Percentiles rank a stretch among this genome's conserved stretches.
These are phyloP conservation scores for Cephus cinctus DNA, from an alignment of 1,140 invertebrate species.

Conservation along the genomic window DNA sequence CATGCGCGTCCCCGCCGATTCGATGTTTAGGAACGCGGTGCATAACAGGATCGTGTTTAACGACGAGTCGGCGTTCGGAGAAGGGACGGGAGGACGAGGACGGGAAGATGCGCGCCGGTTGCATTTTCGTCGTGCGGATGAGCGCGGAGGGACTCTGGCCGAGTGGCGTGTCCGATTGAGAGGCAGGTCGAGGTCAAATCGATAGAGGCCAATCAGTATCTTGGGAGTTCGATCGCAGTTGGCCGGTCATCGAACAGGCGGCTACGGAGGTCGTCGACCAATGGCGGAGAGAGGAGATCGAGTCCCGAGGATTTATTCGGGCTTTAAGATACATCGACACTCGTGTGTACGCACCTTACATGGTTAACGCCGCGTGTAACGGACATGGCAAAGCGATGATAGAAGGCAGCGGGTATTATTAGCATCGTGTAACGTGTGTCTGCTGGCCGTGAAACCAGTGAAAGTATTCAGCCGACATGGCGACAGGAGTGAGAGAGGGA, in stretches of 20 bases:
- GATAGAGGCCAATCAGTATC: no score
- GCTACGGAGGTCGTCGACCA: no score
- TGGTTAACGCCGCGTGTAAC: no score
- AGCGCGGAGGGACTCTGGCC: not conserved
- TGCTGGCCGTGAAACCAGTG: conserved; percentile 55
- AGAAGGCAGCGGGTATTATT: conserved; percentile 35
- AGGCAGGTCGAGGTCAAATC: conserved; percentile 1
- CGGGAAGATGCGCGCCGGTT: not conserved
- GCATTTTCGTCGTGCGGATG: conserved; percentile 2
- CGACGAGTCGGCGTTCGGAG: conserved; percentile 6
- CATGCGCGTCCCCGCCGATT: conserved; percentile 9
- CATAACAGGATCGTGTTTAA: no score
- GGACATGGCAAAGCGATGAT: no score
- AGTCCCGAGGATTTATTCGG: no score
- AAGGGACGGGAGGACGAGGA: not conserved
- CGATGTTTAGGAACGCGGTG: conserved; percentile 8
- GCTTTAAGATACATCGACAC: no score
- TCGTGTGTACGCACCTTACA: no score
- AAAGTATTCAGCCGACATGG: conserved; percentile 45
- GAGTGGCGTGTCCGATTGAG: not conserved
- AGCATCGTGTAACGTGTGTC: conserved; percentile 47
- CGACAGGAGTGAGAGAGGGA: not conserved
- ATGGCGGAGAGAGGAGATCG: no score
- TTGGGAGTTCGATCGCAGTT: no score
- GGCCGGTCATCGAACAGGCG: no score